Percentiles rank a stretch among this genome's conserved stretches.
phyloP scores from a whole-genome alignment of 1,140 invertebrate species.

The Pteromalus puparum region DNA sequence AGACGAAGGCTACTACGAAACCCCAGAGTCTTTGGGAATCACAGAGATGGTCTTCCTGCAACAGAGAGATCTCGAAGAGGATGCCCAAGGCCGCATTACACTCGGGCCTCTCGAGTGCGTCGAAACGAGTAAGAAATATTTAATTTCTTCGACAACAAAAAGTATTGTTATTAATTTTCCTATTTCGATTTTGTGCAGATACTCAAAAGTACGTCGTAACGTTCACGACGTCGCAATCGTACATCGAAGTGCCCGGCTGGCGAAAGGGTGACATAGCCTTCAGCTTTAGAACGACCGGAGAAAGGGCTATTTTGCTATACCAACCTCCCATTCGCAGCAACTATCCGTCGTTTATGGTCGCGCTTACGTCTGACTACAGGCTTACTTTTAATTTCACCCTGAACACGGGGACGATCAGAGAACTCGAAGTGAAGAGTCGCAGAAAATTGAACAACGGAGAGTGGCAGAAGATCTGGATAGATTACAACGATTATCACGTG shows the following conservation, averaged over 20 bases:
- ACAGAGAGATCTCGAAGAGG: slow-evolving; percentile 86
- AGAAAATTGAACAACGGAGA: slow-evolving; percentile 91
- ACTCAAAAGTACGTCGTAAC: slow-evolving; percentile 95
- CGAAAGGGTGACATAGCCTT: slow-evolving; percentile 93
- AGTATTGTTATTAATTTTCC: background rate
- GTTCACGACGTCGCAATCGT: slow-evolving; percentile 93
- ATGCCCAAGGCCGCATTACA: slow-evolving; percentile 90
- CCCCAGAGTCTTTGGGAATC: slow-evolving; percentile 88
- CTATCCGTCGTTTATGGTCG: slow-evolving; percentile 93
- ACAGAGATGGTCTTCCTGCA: slow-evolving; percentile 93
- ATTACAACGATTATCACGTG: slow-evolving; percentile 95
- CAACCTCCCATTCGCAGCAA: slow-evolving; percentile 92
- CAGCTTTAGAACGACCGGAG: slow-evolving; percentile 93
- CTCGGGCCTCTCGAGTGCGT: slow-evolving; percentile 94
- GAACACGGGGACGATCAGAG: slow-evolving; percentile 86
- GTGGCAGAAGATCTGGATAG: slow-evolving; percentile 97
- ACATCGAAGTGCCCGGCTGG: slow-evolving; percentile 94
- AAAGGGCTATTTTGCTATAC: slow-evolving; percentile 91
- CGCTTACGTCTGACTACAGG: slow-evolving; percentile 87
- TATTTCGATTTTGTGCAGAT: slow-evolving; percentile 76
- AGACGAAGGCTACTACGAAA: slow-evolving; percentile 90
- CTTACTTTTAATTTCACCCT: slow-evolving; percentile 93
- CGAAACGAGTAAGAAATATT: slow-evolving; percentile 87
- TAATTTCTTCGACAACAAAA: background rate
- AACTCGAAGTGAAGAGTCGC: slow-evolving; percentile 87